phyloP scores from a whole-genome alignment of 2,888 invertebrate genomes.

The Eugnorisma glareosa region DNA sequence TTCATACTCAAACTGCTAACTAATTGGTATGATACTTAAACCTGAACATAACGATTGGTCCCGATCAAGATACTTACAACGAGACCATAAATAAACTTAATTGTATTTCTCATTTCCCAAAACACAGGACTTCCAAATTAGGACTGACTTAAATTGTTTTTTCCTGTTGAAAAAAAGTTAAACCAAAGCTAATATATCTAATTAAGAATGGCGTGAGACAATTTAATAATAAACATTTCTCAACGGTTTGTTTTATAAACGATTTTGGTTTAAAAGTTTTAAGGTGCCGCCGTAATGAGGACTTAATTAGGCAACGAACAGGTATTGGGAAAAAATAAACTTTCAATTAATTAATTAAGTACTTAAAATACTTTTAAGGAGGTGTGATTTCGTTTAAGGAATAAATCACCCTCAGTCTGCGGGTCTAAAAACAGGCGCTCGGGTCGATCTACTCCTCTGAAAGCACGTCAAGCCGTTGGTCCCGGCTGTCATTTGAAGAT shows the following conservation, averaged over 20 bases:
- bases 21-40: slow-evolving; percentile 36
- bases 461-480: too few relatives aligned
- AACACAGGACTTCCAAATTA: slow-evolving; percentile 47
- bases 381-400: slow-evolving; percentile 11
- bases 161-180: slow-evolving; percentile 51
- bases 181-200: slow-evolving; percentile 53
- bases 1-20: slow-evolving; percentile 27
- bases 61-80: slow-evolving; percentile 49
- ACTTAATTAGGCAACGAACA: slow-evolving; percentile 39
- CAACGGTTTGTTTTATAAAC: slow-evolving; percentile 20
- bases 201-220: slow-evolving; percentile 64
- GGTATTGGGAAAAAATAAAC: slow-evolving; percentile 29
- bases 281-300: slow-evolving; percentile 36
- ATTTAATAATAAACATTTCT: slow-evolving; percentile 54
- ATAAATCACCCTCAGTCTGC: neutral
- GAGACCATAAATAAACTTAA: slow-evolving; percentile 41
- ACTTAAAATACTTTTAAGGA: slow-evolving; percentile 26
- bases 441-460: too few relatives aligned
- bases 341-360: slow-evolving; percentile 23
- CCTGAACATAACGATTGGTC: slow-evolving; percentile 24
- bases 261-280: slow-evolving; percentile 39
- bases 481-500: too few relatives aligned
- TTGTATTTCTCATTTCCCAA: slow-evolving; percentile 49
- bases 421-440: too few relatives aligned
- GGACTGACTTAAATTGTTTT: slow-evolving; percentile 39